These are phyloP conservation scores for Chelon auratus DNA, from an alignment of 2,797 vertebrate genomes.

Conservation along the genomic window DNA sequence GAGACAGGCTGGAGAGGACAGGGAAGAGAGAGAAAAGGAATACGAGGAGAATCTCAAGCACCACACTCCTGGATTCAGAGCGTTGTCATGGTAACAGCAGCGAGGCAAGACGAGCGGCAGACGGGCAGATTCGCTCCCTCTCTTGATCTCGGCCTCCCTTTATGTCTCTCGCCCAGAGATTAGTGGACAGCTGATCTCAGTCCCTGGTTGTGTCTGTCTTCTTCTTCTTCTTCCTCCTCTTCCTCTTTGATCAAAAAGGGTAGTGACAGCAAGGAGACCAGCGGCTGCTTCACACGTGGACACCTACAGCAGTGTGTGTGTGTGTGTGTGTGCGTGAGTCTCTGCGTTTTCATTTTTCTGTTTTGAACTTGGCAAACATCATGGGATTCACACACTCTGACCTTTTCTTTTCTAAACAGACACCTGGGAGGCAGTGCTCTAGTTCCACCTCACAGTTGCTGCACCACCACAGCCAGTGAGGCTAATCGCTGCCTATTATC, in stretches of 20 bases:
- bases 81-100: slow-evolving; percentile 85
- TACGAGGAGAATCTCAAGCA: slow-evolving; percentile 68
- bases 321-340: slow-evolving; percentile 2
- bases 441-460: background rate
- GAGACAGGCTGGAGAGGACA: slow-evolving; percentile 18
- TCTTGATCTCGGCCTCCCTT: slow-evolving; percentile 34
- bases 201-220: slow-evolving; percentile 37
- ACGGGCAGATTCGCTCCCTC: slow-evolving; percentile 52
- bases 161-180: slow-evolving; percentile 50
- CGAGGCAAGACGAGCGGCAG: slow-evolving; percentile 66
- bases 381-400: slow-evolving; percentile 7
- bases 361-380: slow-evolving; percentile 22
- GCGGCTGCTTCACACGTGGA: slow-evolving; percentile 1
- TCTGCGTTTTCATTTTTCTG: slow-evolving; percentile 6
- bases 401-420: slow-evolving; percentile 20
- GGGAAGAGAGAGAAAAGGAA: slow-evolving; percentile 20
- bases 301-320: background rate
- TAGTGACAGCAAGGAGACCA: slow-evolving; percentile 33
- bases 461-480: background rate
- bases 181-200: slow-evolving; percentile 56
- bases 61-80: slow-evolving; percentile 52
- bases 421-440: background rate
- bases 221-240: slow-evolving; percentile 34
- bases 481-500: too few relatives aligned
- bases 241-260: slow-evolving; percentile 26